Base-by-base conservation (phyloP, 2,888 invertebrate species). In the Hirtodrosophila duncani region DNA sequence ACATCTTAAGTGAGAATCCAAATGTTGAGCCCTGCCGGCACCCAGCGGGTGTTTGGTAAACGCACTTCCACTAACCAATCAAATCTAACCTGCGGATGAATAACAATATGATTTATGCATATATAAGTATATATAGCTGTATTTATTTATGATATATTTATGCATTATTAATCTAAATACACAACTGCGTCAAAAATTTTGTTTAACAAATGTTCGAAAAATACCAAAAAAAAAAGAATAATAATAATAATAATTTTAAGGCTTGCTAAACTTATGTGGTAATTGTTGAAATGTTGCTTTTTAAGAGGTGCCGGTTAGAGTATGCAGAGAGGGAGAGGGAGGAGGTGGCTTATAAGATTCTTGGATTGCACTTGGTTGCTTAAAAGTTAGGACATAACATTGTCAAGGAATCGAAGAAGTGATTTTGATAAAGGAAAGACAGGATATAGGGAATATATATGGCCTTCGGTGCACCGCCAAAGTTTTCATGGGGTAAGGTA, bases 301-400 rank as follows among this genome's bases (percentile, higher is more conserved):
- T 16, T 26, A 26, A 14, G 9, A 4, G 34, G 6, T 8, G 26
- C 17, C 1, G 9, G 13, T 4, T 5, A n/a, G 1, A 14, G 4
- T 1, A 24, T n/a, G n/a, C n/a, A 10, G 0, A 2, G 8, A n/a
- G 3, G 2, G 3, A 2, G 7, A 17, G 4, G 7, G 14, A 9
- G 16, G 8, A 17, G 9, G 13, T 29, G 36, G 10, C 26, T 34
- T 23, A 39, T 8, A 27, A 39, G 36, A 18, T 23, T 31, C 50
- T 39, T 24, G 30, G 34, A 63, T 78, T 81, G 71, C 81, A 75
- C 81, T 48, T 36, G 44, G 38, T 59, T 58, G 29, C 67, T 75
- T 63, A 64, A 58, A 39, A 48, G 53, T 21, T 51, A 51, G 11
- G 49, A 29, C 43, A 31, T 27, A 45, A 49, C n/a, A 9, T 39